Conservation (phyloP, 1,140 invertebrate species). For the Andricus grossulariae region DNA sequence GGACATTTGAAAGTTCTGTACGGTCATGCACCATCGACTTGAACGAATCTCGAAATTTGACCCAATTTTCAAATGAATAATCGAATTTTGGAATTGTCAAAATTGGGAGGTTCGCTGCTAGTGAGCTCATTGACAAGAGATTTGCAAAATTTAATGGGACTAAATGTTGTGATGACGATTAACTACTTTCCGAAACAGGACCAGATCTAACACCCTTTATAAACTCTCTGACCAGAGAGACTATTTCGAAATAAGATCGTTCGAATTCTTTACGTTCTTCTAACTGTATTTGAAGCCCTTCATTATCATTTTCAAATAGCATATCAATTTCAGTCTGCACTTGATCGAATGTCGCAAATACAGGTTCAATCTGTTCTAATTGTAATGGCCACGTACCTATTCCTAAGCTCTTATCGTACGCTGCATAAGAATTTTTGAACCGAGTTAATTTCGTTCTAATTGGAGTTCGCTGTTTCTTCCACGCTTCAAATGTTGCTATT, state of each 20-base stretch:
- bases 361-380: not conserved
- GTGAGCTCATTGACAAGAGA: no score
- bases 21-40: no score
- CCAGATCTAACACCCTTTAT: not conserved
- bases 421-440: no score
- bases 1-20: constrained; percentile 45
- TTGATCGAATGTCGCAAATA: not conserved
- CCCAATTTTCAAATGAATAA: no score
- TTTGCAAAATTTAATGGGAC: not conserved
- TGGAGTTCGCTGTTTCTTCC: not conserved
- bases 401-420: not conserved
- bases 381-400: not conserved
- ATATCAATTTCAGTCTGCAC: not conserved
- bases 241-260: not conserved
- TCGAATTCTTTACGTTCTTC: not conserved
- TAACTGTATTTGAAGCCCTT: not conserved
- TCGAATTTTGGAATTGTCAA: no score
- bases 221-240: not conserved
- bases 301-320: not conserved
- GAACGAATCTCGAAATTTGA: no score
- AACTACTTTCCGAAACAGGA: not conserved
- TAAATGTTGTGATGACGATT: not conserved
- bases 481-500: no score
- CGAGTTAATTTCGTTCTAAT: not conserved
- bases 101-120: no score